Evolutionary conservation across 2,113 vertebrate species (phyloP).

Genomic region (Columba janthina): DNA sequence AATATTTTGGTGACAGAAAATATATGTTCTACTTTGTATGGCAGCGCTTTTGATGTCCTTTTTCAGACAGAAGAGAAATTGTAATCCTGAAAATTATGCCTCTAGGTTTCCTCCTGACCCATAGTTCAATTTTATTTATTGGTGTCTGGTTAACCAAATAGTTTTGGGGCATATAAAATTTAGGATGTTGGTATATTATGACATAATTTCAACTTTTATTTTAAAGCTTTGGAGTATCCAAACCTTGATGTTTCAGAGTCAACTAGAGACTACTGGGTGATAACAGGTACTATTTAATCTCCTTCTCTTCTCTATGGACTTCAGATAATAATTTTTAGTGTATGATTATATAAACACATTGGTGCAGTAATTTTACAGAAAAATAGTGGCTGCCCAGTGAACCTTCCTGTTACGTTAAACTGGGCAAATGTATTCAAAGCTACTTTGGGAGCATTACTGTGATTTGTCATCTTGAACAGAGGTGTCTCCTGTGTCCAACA

Average conservation of each 20-base stretch:
- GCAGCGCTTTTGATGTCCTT: background rate
- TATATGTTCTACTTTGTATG: background rate
- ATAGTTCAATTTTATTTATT: background rate
- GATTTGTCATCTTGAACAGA: background rate
- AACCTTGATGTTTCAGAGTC: slow-evolving; percentile 92
- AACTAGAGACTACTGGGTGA: slow-evolving; percentile 95
- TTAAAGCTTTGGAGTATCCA: slow-evolving; percentile 93
- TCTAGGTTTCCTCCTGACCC: background rate
- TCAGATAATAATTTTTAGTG: background rate
- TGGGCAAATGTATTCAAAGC: background rate
- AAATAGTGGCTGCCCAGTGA: background rate
- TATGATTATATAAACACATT: rapidly evolving
- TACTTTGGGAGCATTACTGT: background rate
- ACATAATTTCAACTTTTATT: slow-evolving; percentile 13
- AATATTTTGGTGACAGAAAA: background rate
- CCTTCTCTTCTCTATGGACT: background rate
- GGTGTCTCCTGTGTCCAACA: rapidly evolving
- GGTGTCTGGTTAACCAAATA: background rate
- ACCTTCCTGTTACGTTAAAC: background rate
- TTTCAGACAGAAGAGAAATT: background rate
- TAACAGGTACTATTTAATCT: slow-evolving; percentile 85
- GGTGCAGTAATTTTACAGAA: background rate
- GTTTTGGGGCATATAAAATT: background rate
- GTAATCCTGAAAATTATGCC: background rate
- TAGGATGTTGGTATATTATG: background rate